A percentile compares a stretch with the other conserved stretches of the same genome.
Evolutionary conservation across 2,797 vertebrate species (phyloP).

Genomic region (Epinephelus coioides): DNA sequence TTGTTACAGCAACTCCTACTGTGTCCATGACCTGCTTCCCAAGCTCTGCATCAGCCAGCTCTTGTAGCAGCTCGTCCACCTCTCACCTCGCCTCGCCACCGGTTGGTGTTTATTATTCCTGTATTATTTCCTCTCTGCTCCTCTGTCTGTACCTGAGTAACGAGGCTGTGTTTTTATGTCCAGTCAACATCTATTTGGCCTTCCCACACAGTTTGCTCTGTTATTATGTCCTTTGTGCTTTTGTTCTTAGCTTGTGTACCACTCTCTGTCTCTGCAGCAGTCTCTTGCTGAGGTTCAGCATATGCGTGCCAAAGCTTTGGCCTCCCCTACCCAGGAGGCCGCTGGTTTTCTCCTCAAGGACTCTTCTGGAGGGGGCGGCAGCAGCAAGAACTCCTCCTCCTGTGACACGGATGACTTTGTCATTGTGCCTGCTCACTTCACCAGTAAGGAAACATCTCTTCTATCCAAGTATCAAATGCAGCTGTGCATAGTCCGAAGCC

Average conservation of each 20-base stretch:
- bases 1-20: slow-evolving; percentile 84
- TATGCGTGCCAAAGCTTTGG: slow-evolving; percentile 89
- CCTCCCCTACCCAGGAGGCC: slow-evolving; percentile 91
- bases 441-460: slow-evolving; percentile 83
- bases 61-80: slow-evolving; percentile 97
- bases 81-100: slow-evolving; percentile 97
- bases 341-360: slow-evolving; percentile 91
- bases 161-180: background rate
- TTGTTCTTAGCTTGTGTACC: slow-evolving; percentile 14
- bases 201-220: background rate
- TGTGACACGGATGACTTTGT: slow-evolving; percentile 98
- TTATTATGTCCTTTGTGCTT: background rate
- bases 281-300: slow-evolving; percentile 95
- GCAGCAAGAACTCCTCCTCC: slow-evolving; percentile 97
- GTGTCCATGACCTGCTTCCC: slow-evolving; percentile 96
- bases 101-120: slow-evolving; percentile 78
- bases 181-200: background rate
- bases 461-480: slow-evolving; percentile 5
- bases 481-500: background rate
- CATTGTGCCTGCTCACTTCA: slow-evolving; percentile 95
- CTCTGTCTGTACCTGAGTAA: background rate
- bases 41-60: slow-evolving; percentile 96
- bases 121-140: background rate
- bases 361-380: slow-evolving; percentile 88
- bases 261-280: slow-evolving; percentile 79